Evolutionary conservation across 2,113 vertebrate species (phyloP).

Genomic region (Lathamus discolor): DNA sequence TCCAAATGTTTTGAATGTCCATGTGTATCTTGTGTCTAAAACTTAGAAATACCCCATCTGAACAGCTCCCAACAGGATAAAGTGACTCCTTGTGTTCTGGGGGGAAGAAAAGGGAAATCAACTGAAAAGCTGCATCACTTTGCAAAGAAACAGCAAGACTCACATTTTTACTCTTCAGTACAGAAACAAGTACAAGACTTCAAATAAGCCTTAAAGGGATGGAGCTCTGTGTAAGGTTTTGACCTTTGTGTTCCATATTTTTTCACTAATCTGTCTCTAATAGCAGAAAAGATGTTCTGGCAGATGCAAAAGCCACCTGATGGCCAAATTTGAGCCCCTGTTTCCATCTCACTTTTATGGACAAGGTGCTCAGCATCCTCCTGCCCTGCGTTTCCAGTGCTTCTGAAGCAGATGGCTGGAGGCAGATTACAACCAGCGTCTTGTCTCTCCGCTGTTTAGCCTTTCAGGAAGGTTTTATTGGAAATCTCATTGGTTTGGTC

Average conservation of each 20-base stretch:
- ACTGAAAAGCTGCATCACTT: not conserved
- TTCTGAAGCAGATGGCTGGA: slow-evolving; percentile 11
- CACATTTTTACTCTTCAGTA: not conserved
- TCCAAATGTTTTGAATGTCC: not conserved
- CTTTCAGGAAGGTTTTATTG: slow-evolving; percentile 40
- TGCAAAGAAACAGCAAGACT: not conserved
- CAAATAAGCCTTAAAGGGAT: not conserved
- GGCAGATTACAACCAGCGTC: not conserved
- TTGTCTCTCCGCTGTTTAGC: not conserved
- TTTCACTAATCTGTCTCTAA: not conserved
- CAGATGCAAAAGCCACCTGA: not conserved
- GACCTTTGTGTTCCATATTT: not conserved
- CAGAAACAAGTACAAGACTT: not conserved
- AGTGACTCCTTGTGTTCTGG: not conserved
- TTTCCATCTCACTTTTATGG: not conserved
- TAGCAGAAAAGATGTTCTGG: not conserved
- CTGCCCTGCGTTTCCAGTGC: not conserved
- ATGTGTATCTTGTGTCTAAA: not conserved
- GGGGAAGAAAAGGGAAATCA: not conserved
- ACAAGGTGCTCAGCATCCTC: not conserved
- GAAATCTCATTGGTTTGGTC: slow-evolving; percentile 48
- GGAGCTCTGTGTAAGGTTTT: not conserved
- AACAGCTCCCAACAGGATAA: not conserved
- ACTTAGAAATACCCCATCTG: not conserved
- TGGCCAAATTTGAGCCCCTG: not conserved